Percentiles rank a stretch among this genome's conserved stretches.
phyloP scores from a whole-genome alignment of 1,140 invertebrate species.

The Probaryconus sp. region DNA sequence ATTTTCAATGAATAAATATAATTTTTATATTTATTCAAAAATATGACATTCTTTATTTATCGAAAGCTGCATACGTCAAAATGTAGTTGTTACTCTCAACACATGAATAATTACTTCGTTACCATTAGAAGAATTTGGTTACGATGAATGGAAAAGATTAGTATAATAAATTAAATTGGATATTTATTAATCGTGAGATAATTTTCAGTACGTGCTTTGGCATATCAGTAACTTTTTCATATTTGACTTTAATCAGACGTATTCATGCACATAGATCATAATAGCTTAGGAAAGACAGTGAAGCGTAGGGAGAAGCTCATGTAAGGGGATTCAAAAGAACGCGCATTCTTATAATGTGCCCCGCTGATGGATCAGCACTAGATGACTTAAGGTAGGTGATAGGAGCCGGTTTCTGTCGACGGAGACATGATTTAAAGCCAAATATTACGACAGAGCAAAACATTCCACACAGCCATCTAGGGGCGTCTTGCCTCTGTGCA shows the following conservation, averaged over 20 bases:
- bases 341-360: conserved; percentile 55
- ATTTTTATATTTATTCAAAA: too few species aligned
- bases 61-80: too few species aligned
- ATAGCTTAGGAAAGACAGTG: conserved; percentile 4
- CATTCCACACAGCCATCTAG: conserved; percentile 72
- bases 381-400: conserved; percentile 68
- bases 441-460: conserved; percentile 77
- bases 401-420: conserved; percentile 71
- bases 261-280: conserved; percentile 25
- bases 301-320: conserved; percentile 2
- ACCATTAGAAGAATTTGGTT: too few species aligned
- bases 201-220: conserved; percentile 49
- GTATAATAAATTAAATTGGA: too few species aligned
- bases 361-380: conserved; percentile 18
- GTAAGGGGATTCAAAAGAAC: conserved; percentile 35
- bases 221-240: conserved; percentile 47
- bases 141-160: too few species aligned
- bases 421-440: conserved; percentile 79
- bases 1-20: too few species aligned
- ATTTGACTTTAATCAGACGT: conserved; percentile 30
- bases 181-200: conserved; percentile 52
- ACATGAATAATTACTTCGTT: too few species aligned
- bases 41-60: too few species aligned
- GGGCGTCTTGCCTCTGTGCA: conserved; percentile 49
- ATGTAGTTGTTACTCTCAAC: too few species aligned